Evolutionary conservation across 2,888 invertebrate genomes (phyloP), one percentile per base, ranked within the genome.

Genomic region (Agrilus mali): DNA sequence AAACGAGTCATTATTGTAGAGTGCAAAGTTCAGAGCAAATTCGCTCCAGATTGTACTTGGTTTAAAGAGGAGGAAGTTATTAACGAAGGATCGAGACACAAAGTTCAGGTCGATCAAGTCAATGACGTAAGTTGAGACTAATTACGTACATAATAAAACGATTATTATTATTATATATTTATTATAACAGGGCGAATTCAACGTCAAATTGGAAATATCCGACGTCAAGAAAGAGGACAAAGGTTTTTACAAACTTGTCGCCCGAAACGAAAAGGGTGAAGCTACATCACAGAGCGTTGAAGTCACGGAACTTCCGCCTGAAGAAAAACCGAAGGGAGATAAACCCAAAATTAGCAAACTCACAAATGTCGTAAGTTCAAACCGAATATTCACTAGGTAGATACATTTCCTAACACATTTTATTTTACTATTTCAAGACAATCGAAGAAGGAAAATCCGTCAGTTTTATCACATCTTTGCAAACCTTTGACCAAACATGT

Each of bases 1-100:
- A 90, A 87, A 73, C 86, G 84, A 64, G 87, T 89, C 54, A 85
- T 96, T 53, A 80, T 94, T 54, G 87, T 96, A 64, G 93, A 94
- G 68, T 93, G 94, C 66, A 82, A 83, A 63, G 89, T 96, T 48
- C 82, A 89, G 63, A 93, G 93, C 55, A 88, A 89, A 69, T 92
- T 93, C 61, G 84, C 87, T 57, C 96, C 96, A 7, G 80, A 86
- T 51, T 88, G 93, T 62, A 86, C 86, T 34, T 96, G 96, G 95
- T 93, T 80, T 68, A 90, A 92, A 61, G 94, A 94, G 69, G 69
- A 77, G 14, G 77, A 73, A 53, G 82, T 83, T 15, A 84, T 93
- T 36, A 78, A 69, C 55, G 82, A 89, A 60, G 87, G 82, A 64
- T 73, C 77, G 32, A 75, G 85, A 53, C 87, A 86, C 61, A 78